Percentiles rank a stretch among this genome's conserved stretches.
Conservation (phyloP, 1,140 invertebrate species). For the Scaptomyza pallida region DNA sequence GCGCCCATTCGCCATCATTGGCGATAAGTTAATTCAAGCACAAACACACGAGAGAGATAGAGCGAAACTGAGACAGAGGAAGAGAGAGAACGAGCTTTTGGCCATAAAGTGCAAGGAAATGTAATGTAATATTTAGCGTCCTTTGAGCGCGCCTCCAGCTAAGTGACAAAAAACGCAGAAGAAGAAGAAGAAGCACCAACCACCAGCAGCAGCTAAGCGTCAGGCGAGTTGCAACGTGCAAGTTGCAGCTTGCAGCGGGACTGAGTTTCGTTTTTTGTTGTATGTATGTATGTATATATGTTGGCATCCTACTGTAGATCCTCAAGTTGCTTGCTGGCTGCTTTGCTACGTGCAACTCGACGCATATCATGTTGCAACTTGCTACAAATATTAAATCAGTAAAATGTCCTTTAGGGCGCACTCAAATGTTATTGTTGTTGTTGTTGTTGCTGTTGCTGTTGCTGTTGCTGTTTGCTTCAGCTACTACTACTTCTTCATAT, state of each 20-base stretch:
- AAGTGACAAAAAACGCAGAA: slow-evolving; percentile 67
- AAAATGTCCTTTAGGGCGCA: slow-evolving; percentile 79
- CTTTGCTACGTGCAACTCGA: slow-evolving; percentile 63
- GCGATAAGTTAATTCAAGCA: slow-evolving; percentile 33
- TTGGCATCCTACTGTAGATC: slow-evolving; percentile 36
- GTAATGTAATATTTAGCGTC: slow-evolving; percentile 80
- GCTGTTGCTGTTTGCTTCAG: slow-evolving; percentile 14
- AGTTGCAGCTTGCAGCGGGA: background rate
- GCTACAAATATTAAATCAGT: slow-evolving; percentile 82
- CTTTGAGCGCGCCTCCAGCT: slow-evolving; percentile 72
- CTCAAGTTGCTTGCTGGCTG: slow-evolving; percentile 43
- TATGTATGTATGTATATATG: too few species aligned
- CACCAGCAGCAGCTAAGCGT: slow-evolving; percentile 18
- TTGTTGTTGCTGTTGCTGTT: slow-evolving; percentile 23
- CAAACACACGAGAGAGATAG: background rate
- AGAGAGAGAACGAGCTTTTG: slow-evolving; percentile 12
- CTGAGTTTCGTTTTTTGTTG: slow-evolving; percentile 2
- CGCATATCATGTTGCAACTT: slow-evolving; percentile 80
- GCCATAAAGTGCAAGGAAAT: slow-evolving; percentile 79
- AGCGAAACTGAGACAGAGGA: background rate
- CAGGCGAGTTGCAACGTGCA: slow-evolving; percentile 1
- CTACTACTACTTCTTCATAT: slow-evolving; percentile 45
- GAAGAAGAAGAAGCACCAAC: slow-evolving; percentile 15
- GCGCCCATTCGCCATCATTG: slow-evolving; percentile 11
- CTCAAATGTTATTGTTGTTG: slow-evolving; percentile 79